Evolutionary conservation across 2,113 vertebrate genomes (phyloP), one percentile per base, ranked within the genome.

Genomic region (Shinisaurus crocodilurus): DNA sequence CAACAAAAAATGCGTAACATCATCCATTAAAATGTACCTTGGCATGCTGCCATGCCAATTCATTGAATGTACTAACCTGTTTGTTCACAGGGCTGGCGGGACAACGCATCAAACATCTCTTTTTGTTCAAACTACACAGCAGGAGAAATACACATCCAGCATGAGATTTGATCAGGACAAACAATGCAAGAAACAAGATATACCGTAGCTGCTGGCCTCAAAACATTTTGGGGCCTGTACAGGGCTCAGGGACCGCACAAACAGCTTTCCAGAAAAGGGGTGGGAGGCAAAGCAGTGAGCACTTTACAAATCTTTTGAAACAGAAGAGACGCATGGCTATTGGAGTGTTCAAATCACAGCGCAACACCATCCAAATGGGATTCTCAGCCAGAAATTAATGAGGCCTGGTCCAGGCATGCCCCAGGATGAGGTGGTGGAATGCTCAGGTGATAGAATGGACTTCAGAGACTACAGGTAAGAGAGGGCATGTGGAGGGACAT

Each of bases 31-130:
- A 82, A 90, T 74, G 32, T 37, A 40, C 70, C 90, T 82, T n/a
- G 27, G 0, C 37, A 3, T 88, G 83, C 43, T 89, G 34, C 40
- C 87, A 48, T 9, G 43, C 12, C 1, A 13, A 3, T 69, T 9
- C 48, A 5, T 27, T 82, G 37, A n/a, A 83, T 16, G 10, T 60
- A 96, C 97, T 91, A 13, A 97, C 94, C 97, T 96, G 92, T 83
- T 81, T 85, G 93, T 70, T 96, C 90, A 27, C 65, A 91, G 0
- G 92, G 92, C 13, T 83, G 92, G 1, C 60, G 82, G 27, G 88
- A 86, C 75, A 93, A 54, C 13, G 90, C 89, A 0, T 18, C 72
- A 76, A 95, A 90, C 93, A 95, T 88, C 86, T 89, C 76, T 85
- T 91, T 57, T 54, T 54, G 43, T 87, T 87, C 86, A 43, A 29